Evolutionary conservation across 35 echinoderm and acorn worm genomes (phyloP).

Genomic region (Lytechinus pictus): DNA sequence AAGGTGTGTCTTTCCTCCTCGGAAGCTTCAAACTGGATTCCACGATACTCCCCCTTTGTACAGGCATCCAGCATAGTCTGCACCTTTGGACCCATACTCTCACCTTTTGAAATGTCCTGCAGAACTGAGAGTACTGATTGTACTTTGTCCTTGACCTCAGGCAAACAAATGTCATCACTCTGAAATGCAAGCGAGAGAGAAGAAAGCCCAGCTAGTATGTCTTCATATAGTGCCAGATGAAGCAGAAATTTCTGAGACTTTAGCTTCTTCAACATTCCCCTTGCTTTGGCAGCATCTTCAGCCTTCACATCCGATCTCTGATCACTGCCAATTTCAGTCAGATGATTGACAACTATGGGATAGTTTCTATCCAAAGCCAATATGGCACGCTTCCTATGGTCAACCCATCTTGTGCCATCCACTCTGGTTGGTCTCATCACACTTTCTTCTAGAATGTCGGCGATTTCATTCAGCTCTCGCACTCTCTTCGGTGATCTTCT

Average conservation of each 20-base stretch:
- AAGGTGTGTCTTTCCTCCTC: constrained; percentile 18
- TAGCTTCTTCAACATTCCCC: constrained; percentile 55
- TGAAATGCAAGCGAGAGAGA: constrained; percentile 18
- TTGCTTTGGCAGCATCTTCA: constrained; percentile 68
- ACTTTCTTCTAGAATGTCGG: constrained; percentile 42
- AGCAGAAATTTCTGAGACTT: constrained; percentile 30
- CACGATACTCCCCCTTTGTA: constrained; percentile 24
- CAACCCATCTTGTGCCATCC: constrained; percentile 75
- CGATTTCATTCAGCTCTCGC: constrained; percentile 61
- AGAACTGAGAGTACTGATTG: not conserved
- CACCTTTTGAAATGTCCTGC: constrained; percentile 44
- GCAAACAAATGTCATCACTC: constrained; percentile 26
- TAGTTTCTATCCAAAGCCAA: constrained; percentile 61
- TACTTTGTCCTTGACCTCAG: constrained; percentile 14
- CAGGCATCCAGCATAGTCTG: constrained; percentile 25
- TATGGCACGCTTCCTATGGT: constrained; percentile 72
- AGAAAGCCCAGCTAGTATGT: constrained; percentile 24
- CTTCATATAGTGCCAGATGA: constrained; percentile 25
- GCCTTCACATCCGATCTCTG: constrained; percentile 45
- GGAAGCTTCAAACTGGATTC: constrained; percentile 8
- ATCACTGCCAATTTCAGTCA: constrained; percentile 53
- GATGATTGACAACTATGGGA: constrained; percentile 41
- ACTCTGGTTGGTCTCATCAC: constrained; percentile 72
- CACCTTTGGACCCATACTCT: not conserved
- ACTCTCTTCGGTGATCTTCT: constrained; percentile 18